Base-by-base conservation (phyloP, 2,888 invertebrate genomes). In the Aphelenchoides bicaudatus region DNA sequence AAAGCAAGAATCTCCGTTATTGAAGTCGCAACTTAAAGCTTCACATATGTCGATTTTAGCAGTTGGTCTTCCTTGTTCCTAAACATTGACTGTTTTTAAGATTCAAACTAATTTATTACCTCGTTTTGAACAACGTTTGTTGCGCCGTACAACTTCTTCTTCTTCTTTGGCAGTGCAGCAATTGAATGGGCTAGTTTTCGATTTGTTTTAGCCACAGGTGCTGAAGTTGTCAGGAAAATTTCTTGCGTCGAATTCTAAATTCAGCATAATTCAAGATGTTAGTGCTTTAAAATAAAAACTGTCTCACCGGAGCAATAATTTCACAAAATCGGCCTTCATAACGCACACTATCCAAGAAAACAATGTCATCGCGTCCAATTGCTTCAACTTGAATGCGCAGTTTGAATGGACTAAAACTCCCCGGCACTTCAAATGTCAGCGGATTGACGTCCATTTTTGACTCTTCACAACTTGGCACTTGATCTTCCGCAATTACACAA, bases 301-400 rank as follows among this genome's bases (percentile, higher is more conserved):
- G n/a, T 10, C n/a, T 34, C 34, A n/a, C 10, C 34, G 34, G 13
- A 34, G 34, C 10, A 19, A n/a, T 43, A 10, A 74, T 8, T 51
- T 73, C 71, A 48, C 75, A 75, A 37, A 74, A 63, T 34, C 68
- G 63, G 10, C 74, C 75, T 46, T 70, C 66, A 52, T 73, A 75
- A 30, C 61, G 59, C n/a, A 75, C 49, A 53, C 71, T 73, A 57
- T 75, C 75, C 8, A 75, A 56, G 0, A 74, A 58, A 5, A 67
- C 65, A 19, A 73, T 60, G 23, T 68, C 63, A 25, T 70, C 62
- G 8, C 58, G 25, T 6, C 65, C 61, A 13, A 73, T 49, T 30
- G 69, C 62, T 2, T 62, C 57, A 13, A 73, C 58, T 59, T 71
- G 68, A 31, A 75, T 68, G 4, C 72, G 60, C 28, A 75, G 31